Conservation (phyloP, 2,888 invertebrate species). For the Agonopterix heracliana region DNA sequence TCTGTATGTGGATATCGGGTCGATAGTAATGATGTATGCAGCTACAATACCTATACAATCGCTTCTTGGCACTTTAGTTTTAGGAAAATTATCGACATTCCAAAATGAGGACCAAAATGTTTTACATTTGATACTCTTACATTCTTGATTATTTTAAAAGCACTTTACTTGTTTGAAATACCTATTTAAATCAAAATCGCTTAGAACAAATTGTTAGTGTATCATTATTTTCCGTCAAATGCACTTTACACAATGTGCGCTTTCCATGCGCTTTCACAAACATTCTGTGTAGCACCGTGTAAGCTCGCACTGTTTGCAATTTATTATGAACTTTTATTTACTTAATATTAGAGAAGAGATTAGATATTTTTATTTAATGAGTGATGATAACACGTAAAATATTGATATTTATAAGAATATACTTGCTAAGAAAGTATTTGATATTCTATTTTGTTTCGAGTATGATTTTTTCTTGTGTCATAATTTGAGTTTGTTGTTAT, state of each 20-base stretch:
- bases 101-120: constrained; percentile 65
- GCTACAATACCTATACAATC: constrained; percentile 27
- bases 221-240: constrained; percentile 8
- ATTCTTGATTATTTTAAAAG: constrained; percentile 15
- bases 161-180: constrained; percentile 18
- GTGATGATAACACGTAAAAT: constrained; percentile 67
- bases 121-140: constrained; percentile 13
- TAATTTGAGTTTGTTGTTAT: constrained; percentile 68
- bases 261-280: constrained; percentile 11
- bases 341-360: constrained; percentile 69
- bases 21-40: constrained; percentile 48
- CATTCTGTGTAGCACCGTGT: constrained; percentile 10
- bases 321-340: constrained; percentile 55
- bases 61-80: constrained; percentile 36
- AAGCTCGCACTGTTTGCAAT: constrained; percentile 57
- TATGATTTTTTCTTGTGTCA: constrained; percentile 67
- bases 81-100: constrained; percentile 61
- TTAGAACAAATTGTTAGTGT: constrained; percentile 6
- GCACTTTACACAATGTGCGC: not conserved
- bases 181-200: constrained; percentile 8
- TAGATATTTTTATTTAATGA: constrained; percentile 72
- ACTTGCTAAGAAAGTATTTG: constrained; percentile 62
- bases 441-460: constrained; percentile 66
- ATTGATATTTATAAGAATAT: constrained; percentile 69
- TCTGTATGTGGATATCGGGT: constrained; percentile 32